Percentiles rank a stretch among this genome's conserved stretches.
phyloP scores from a whole-genome alignment of 2,888 invertebrate species.

The Nezara viridula region DNA sequence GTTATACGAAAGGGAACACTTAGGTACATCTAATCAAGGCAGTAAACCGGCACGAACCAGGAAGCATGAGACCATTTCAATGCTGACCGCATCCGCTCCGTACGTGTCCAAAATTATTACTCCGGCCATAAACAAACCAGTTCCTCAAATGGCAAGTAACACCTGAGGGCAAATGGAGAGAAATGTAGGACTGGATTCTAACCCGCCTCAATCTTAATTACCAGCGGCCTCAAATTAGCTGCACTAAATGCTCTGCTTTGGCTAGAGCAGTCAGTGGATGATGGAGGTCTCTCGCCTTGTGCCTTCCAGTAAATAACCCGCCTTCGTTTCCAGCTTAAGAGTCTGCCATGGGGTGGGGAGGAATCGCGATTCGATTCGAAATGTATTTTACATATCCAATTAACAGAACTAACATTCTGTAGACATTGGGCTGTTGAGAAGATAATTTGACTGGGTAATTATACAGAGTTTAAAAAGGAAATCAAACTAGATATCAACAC shows the following conservation, averaged over 20 bases:
- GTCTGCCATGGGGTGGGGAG: background rate
- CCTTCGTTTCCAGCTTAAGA: background rate
- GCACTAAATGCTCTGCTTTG: background rate
- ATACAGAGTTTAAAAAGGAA: background rate
- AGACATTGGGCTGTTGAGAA: background rate
- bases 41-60: background rate
- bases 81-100: background rate
- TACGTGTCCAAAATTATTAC: background rate
- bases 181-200: background rate
- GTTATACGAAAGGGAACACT: background rate
- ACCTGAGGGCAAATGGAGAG: background rate
- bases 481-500: background rate
- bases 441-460: background rate
- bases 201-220: constrained; percentile 18
- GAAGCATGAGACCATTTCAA: background rate
- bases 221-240: background rate
- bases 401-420: background rate
- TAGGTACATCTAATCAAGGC: background rate
- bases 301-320: background rate
- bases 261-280: background rate
- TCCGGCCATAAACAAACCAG: background rate
- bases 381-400: constrained; percentile 24
- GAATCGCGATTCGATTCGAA: background rate
- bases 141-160: background rate
- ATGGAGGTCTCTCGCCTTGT: background rate